phyloP scores from a whole-genome alignment of 2,113 vertebrate genomes.

The Ardeotis arabs region DNA sequence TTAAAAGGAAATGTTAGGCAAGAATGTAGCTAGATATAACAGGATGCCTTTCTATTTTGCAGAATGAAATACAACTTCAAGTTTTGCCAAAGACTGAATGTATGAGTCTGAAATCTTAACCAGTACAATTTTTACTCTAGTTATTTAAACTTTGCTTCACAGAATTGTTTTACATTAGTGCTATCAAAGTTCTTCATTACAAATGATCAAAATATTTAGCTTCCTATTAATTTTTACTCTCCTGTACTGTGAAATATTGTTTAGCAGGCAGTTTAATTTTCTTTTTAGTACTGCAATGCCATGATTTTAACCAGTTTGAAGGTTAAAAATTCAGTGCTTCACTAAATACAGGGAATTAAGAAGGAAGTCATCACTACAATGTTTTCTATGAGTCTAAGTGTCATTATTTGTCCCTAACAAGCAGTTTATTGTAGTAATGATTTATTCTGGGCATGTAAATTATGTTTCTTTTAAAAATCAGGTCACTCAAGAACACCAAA shows the following conservation, averaged over 20 bases:
- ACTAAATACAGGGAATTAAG: neutral
- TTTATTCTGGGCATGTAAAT: constrained; percentile 66
- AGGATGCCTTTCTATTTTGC: neutral
- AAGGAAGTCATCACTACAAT: neutral
- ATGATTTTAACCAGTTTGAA: neutral
- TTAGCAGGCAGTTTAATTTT: neutral
- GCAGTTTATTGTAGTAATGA: constrained; percentile 39
- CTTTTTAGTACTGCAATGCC: neutral
- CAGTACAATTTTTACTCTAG: neutral
- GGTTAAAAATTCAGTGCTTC: constrained; percentile 3
- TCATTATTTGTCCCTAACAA: constrained; percentile 29
- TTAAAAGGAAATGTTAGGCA: neutral
- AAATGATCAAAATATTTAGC: neutral
- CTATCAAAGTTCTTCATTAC: neutral
- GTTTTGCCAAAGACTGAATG: neutral
- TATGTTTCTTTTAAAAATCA: constrained; percentile 65
- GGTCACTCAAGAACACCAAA: constrained; percentile 62
- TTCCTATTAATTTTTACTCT: neutral
- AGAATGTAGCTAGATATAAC: neutral
- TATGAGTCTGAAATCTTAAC: neutral
- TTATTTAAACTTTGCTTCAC: neutral
- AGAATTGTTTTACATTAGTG: neutral
- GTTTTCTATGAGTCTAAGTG: neutral
- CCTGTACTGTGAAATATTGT: neutral
- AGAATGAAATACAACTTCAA: neutral